These are phyloP conservation scores for Eupeodes corollae DNA, from an alignment of 1,140 invertebrate genomes.

Conservation along the genomic window DNA sequence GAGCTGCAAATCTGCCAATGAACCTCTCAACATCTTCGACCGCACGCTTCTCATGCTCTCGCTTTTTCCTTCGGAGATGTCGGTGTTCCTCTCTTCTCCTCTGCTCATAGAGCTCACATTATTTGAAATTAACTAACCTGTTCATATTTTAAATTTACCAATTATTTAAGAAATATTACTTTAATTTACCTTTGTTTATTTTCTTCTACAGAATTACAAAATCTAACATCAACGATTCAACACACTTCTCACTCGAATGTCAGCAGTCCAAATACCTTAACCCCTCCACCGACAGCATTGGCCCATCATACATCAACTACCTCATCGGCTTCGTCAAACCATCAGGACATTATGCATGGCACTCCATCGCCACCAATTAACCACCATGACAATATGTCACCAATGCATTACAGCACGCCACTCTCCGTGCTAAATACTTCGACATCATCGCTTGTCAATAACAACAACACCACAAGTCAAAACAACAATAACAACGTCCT, in stretches of 20 bases:
- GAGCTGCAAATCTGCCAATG: too few species aligned
- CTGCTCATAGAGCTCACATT: too few species aligned
- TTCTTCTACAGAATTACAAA: background rate
- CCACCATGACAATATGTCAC: background rate
- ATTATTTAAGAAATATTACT: too few species aligned
- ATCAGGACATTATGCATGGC: background rate
- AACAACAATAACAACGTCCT: background rate
- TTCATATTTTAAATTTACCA: too few species aligned
- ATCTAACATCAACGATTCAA: background rate
- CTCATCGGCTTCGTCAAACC: background rate
- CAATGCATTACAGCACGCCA: background rate
- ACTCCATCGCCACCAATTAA: background rate
- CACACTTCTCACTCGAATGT: background rate
- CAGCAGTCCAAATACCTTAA: background rate
- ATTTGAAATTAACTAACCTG: too few species aligned
- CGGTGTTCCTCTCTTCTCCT: too few species aligned
- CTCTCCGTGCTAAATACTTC: background rate
- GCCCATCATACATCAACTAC: background rate
- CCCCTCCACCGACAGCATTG: background rate
- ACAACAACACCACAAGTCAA: background rate
- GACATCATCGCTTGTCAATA: background rate
- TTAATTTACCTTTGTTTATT: background rate
- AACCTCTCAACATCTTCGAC: too few species aligned
- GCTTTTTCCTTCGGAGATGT: too few species aligned
- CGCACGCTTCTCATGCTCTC: too few species aligned